Percentiles rank a stretch among this genome's conserved stretches.
Conservation (phyloP, 2,888 invertebrate genomes). For the Desoria tigrina region DNA sequence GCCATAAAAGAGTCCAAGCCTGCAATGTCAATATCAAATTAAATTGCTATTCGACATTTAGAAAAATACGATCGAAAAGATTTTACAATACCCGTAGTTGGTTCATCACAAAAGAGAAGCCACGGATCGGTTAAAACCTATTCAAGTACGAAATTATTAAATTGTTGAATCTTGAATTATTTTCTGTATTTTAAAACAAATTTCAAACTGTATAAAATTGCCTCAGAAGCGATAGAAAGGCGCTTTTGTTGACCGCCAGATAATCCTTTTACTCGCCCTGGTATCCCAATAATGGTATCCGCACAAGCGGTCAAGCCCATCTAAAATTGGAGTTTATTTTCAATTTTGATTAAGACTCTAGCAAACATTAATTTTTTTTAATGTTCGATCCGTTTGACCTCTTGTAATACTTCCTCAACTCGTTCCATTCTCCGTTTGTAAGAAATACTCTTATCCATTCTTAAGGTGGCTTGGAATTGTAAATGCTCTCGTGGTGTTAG, state of each 20-base stretch:
- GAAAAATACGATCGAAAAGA: not conserved
- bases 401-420: constrained; percentile 82
- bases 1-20: constrained; percentile 95
- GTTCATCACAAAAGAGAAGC: constrained; percentile 94
- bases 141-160: too few species aligned
- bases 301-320: constrained; percentile 84
- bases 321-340: constrained; percentile 58
- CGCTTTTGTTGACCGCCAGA: constrained; percentile 96
- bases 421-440: constrained; percentile 72
- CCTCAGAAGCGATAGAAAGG: constrained; percentile 93
- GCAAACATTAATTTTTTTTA: too few species aligned
- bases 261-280: constrained; percentile 83
- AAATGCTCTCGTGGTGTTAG: constrained; percentile 87
- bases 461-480: constrained; percentile 81
- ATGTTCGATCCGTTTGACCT: constrained; percentile 62
- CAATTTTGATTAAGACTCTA: constrained; percentile 7
- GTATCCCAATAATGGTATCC: constrained; percentile 84
- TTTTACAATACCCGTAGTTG: constrained; percentile 70
- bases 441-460: constrained; percentile 77
- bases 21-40: not conserved
- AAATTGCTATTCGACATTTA: not conserved
- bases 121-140: constrained; percentile 90
- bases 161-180: not conserved
- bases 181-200: constrained; percentile 8
- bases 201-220: constrained; percentile 54